Evolutionary conservation across 2,797 vertebrate genomes (phyloP), one percentile per base, ranked within the genome.

Genomic region (Jordanella pulchra): DNA sequence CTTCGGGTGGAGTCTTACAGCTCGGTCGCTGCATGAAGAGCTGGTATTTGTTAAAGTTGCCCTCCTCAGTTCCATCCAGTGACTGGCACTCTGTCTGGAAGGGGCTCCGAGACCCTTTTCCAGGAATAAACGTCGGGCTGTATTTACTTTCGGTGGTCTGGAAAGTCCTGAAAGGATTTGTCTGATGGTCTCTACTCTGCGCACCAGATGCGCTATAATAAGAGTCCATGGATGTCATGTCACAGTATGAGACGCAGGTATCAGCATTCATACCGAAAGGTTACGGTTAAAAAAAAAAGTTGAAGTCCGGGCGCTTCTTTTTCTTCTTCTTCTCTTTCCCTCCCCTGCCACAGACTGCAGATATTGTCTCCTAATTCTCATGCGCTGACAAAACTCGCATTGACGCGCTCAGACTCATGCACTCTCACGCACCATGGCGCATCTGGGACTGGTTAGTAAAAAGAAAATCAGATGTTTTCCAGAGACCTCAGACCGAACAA

Each of bases 161-260:
- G 93, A 97, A 98, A 89, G 96, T 97, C 95, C 97, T 95, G 92
- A 97, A 98, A 90, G 96, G 95, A 84, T 93, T 93, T 84, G 81
- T 79, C 94, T 81, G 91, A 79, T 96, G 95, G 82, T 96, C 95
- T 91, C 95, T 95, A 83, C 87, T 91, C 91, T 96, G 96, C 84
- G 95, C 93, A 82, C 94, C 89, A 80, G 96, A 93, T 60, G 93
- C 72, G 93, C 92, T 96, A 94, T 97, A 98, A 95, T 97, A 98
- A 91, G 97, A 96, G 96, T 98, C 97, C 96, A 98, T 97, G 91
- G 96, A 95, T 94, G 96, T 95, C 92, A 96, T 96, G 89, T 98
- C 97, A 94, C 96, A 97, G 94, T 96, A 97, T 92, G 97, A 97
- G 87, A 97, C 95, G 94, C 97, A 97, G 87, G 97, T 95, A 95